These are phyloP conservation scores for Syrphus vitripennis DNA, from an alignment of 2,888 invertebrate genomes.

Conservation along the genomic window DNA sequence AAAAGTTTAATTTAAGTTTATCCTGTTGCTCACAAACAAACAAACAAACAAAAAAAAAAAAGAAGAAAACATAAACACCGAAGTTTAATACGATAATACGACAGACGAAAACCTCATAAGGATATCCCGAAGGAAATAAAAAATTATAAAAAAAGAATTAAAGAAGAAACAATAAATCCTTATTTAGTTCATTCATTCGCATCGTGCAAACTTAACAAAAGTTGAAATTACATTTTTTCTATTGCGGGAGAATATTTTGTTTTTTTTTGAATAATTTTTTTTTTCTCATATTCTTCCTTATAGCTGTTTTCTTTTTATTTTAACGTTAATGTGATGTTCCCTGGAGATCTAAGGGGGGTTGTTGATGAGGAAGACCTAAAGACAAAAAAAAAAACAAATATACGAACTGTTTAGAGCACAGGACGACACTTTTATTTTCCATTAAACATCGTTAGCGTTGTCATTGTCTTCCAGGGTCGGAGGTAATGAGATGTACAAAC, in stretches of 20 bases:
- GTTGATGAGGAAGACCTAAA: not conserved
- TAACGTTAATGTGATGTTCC: conserved; percentile 54
- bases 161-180: conserved; percentile 66
- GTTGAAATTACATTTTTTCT: conserved; percentile 67
- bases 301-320: conserved; percentile 37
- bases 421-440: conserved; percentile 69
- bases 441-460: conserved; percentile 59
- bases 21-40: not conserved
- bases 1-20: too few relatives aligned
- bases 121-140: conserved; percentile 37
- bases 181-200: conserved; percentile 66
- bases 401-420: conserved; percentile 62
- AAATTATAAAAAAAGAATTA: conserved; percentile 1
- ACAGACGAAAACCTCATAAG: conserved; percentile 62
- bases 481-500: not conserved
- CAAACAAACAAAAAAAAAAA: not conserved
- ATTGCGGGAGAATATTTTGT: not conserved
- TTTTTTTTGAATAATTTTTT: conserved; percentile 27
- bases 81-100: conserved; percentile 46
- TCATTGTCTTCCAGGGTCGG: not conserved
- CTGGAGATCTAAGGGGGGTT: conserved; percentile 45
- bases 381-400: not conserved
- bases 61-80: not conserved
- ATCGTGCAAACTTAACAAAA: conserved; percentile 61
- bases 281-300: conserved; percentile 3